Conservation (phyloP, 1,140 invertebrate species). For the Temnothorax curvispinosus region DNA sequence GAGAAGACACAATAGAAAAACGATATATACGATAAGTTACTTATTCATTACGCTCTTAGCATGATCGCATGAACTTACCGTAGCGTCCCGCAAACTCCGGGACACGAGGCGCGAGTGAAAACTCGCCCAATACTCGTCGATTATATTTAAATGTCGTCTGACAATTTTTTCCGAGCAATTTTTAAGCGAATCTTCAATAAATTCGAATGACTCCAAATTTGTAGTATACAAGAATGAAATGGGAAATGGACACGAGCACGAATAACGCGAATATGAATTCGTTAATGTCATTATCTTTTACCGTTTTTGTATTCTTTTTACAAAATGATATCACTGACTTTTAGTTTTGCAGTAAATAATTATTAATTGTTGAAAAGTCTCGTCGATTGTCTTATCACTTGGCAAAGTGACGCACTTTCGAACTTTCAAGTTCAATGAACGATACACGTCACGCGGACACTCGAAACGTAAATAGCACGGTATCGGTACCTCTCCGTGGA, state of each 20-base stretch:
- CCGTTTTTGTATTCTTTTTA: neutral
- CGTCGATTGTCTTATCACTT: neutral
- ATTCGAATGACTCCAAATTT: neutral
- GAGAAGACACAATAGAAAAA: neutral
- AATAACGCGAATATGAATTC: neutral
- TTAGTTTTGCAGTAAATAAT: neutral
- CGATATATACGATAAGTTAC: neutral
- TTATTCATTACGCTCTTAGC: conserved; percentile 23
- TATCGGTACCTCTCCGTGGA: neutral
- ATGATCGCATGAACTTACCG: conserved; percentile 63
- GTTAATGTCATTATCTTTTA: neutral
- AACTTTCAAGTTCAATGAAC: neutral
- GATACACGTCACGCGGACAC: neutral
- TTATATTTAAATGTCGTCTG: neutral
- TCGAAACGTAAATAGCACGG: neutral
- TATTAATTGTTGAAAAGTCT: neutral
- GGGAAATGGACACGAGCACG: neutral
- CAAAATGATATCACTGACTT: neutral
- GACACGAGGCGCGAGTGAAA: neutral
- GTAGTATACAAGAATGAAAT: neutral
- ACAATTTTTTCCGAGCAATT: neutral
- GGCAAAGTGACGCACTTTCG: neutral
- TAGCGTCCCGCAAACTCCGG: conserved; percentile 12
- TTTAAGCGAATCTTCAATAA: conserved; percentile 1
- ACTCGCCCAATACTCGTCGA: neutral